Conservation (phyloP, 2,113 vertebrate species). For the Glaucomys volans region DNA sequence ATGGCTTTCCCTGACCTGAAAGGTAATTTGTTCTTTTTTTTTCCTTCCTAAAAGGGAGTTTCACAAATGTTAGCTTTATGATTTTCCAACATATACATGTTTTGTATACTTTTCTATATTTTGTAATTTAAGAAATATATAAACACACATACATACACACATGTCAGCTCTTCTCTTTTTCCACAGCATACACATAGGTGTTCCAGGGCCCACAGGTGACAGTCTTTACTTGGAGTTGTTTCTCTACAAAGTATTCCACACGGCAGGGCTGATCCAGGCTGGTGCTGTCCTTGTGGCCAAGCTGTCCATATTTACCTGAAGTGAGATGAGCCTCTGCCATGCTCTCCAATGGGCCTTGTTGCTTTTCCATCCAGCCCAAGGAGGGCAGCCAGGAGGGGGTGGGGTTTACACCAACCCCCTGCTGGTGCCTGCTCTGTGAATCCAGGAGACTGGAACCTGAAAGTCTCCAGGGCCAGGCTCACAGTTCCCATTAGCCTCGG, state of each 20-base stretch:
- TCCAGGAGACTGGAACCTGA: not conserved
- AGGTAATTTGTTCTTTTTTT: too few species aligned
- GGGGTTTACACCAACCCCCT: not conserved
- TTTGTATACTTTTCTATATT: too few species aligned
- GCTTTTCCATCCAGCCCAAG: not conserved
- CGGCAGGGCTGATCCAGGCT: slow-evolving; percentile 90
- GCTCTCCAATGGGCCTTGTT: not conserved
- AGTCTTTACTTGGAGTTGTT: slow-evolving; percentile 85
- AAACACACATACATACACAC: not conserved
- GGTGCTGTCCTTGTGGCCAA: slow-evolving; percentile 88
- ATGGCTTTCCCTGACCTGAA: not conserved
- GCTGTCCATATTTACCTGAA: slow-evolving; percentile 95
- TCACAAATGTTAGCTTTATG: too few species aligned
- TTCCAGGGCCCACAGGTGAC: slow-evolving; percentile 95
- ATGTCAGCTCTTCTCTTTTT: not conserved
- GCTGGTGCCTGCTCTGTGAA: not conserved
- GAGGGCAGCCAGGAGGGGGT: too few species aligned
- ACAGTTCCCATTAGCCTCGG: too few species aligned
- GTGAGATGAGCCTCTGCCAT: not conserved
- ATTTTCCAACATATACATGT: not conserved
- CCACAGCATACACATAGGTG: slow-evolving; percentile 88
- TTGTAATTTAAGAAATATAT: not conserved
- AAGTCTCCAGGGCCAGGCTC: not conserved
- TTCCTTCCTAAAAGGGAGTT: too few species aligned
- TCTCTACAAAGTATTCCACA: slow-evolving; percentile 87